Evolutionary conservation across 2,888 invertebrate genomes (phyloP).

Genomic region (Aphodius sticticus): DNA sequence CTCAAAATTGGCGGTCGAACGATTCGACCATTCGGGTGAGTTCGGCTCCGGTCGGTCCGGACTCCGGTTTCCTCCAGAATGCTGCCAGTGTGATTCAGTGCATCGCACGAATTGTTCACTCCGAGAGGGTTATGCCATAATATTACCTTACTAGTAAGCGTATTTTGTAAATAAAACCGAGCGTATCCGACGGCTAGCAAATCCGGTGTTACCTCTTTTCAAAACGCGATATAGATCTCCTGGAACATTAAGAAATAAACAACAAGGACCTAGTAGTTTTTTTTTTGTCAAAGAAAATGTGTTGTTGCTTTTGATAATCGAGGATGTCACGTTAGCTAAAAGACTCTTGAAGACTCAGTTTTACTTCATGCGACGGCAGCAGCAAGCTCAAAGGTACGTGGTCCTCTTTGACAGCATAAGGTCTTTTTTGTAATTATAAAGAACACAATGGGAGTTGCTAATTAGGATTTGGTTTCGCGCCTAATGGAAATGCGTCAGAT

Average conservation of each 20-base stretch:
- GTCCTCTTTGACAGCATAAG: background rate
- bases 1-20: conserved; percentile 6
- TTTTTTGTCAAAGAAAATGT: background rate
- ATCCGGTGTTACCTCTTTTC: background rate
- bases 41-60: conserved; percentile 12
- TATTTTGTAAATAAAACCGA: background rate
- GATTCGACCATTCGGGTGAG: background rate
- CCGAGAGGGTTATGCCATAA: background rate
- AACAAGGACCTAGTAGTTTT: background rate
- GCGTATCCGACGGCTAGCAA: background rate
- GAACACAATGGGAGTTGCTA: background rate
- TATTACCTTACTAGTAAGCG: background rate
- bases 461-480: no score
- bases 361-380: background rate
- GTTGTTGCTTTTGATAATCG: background rate
- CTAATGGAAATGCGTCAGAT: background rate
- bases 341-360: background rate
- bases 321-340: background rate
- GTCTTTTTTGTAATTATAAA: background rate
- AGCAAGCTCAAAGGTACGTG: background rate
- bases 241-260: background rate
- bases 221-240: background rate
- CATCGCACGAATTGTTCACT: conserved; percentile 10
- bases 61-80: conserved; percentile 14
- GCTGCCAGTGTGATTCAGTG: conserved; percentile 18